phyloP scores from a whole-genome alignment of 2,113 vertebrate genomes.

The Oceanodroma tethys region DNA sequence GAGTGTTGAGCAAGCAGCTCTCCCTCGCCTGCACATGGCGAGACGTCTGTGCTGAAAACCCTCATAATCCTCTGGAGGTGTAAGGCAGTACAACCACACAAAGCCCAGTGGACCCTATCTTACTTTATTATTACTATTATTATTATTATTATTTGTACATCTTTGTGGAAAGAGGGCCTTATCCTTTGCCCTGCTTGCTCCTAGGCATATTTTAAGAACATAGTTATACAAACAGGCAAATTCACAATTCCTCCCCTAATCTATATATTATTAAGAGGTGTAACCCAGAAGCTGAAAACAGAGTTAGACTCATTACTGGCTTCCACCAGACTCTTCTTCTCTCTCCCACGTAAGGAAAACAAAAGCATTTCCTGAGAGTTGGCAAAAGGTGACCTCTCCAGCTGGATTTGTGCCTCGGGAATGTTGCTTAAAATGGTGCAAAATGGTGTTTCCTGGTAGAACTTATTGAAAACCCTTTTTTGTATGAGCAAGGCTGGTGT shows the following conservation, averaged over 20 bases:
- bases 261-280: neutral
- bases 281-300: neutral
- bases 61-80: neutral
- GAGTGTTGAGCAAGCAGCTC: neutral
- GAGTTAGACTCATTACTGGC: neutral
- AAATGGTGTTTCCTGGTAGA: neutral
- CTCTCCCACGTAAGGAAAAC: neutral
- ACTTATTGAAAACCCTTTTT: neutral
- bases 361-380: neutral
- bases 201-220: neutral
- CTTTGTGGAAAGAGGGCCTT: neutral
- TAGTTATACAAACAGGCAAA: neutral
- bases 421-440: neutral
- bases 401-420: neutral
- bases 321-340: neutral
- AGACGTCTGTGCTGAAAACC: neutral
- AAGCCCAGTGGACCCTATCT: neutral
- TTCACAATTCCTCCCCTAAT: neutral
- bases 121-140: neutral
- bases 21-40: accelerated
- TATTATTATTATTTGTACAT: neutral
- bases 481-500: accelerated
- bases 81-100: neutral
- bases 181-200: neutral
- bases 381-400: neutral